Evolutionary conservation across 2,797 vertebrate genomes (phyloP), one percentile per base, ranked within the genome.

Genomic region (Chiroxiphia lanceolata): DNA sequence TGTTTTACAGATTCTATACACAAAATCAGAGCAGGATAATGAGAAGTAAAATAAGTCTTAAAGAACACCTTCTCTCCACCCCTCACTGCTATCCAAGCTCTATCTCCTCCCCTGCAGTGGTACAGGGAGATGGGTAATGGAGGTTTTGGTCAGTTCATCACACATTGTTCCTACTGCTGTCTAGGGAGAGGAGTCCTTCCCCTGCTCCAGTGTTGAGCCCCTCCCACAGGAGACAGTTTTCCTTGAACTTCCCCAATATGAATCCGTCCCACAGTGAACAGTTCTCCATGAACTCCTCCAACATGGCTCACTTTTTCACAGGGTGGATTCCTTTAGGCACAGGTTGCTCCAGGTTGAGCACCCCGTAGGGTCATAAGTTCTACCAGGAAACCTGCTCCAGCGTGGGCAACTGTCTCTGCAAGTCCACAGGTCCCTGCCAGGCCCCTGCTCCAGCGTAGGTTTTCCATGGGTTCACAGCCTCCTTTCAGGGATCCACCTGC

Each of bases 221-320:
- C 4, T 26, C 19, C 14, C 25, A 10, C 11, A 20, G 34, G 31
- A 78, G 9, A 31, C 20, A 31, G 19, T 63, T 16, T 11, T 40
- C 23, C 29, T 69, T 7, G 29, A 54, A 47, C 29, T 9, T 1
- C 0, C 25, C 47, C 25, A 18, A 1, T 0, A 0, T 18, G 31
- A 63, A 25, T 14, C 16, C 6, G 3, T 70, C 25, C 8, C 48
- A 40, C 9, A n/a, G 36, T 19, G 20, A 47, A 4, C 29, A 34
- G 31, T 3, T 42, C 9, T 78, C 48, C 31, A 15, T 9, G 8
- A 63, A 9, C 34, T 31, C 11, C 56, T 54, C 11, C 56, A 34
- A 1, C 0, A 1, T 56, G 42, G 8, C 21, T 22, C 36, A n/a
- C 6, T 25, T 23, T 60, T 31, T 13, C 10, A 45, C 4, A 6